A percentile compares a stretch with the other conserved stretches of the same genome.
Evolutionary conservation across 2,888 invertebrate species (phyloP).

Genomic region (Phengaris alcon): DNA sequence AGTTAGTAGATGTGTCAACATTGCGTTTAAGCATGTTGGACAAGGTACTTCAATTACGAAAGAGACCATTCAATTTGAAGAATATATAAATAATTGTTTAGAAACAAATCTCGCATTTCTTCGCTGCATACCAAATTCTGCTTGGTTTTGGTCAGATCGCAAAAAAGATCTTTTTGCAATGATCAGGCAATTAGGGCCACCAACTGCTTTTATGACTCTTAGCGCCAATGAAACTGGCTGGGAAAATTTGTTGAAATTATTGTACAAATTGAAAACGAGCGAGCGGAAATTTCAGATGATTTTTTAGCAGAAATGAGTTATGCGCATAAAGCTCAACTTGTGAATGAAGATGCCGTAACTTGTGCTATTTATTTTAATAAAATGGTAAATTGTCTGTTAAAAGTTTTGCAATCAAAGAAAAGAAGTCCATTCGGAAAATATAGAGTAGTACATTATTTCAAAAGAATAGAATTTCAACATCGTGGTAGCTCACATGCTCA

Average conservation of each 20-base stretch:
- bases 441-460: slow-evolving; percentile 43
- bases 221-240: slow-evolving; percentile 56
- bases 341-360: slow-evolving; percentile 47
- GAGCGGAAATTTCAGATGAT: slow-evolving; percentile 15
- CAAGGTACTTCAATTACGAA: slow-evolving; percentile 43
- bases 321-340: slow-evolving; percentile 37
- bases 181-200: slow-evolving; percentile 5
- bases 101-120: background rate
- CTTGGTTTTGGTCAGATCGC: background rate
- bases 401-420: slow-evolving; percentile 43
- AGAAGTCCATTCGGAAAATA: slow-evolving; percentile 45
- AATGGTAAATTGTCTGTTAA: slow-evolving; percentile 44
- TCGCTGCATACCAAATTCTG: background rate
- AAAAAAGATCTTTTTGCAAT: slow-evolving; percentile 19
- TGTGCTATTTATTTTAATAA: slow-evolving; percentile 50
- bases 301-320: slow-evolving; percentile 39
- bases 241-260: slow-evolving; percentile 45
- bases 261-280: slow-evolving; percentile 44
- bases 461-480: slow-evolving; percentile 47
- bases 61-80: slow-evolving; percentile 40
- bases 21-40: slow-evolving; percentile 38
- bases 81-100: no score
- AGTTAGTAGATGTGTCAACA: slow-evolving; percentile 33
- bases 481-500: slow-evolving; percentile 45
- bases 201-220: slow-evolving; percentile 43